phyloP scores from a whole-genome alignment of 2,113 vertebrate species.

The Pitta sordida region DNA sequence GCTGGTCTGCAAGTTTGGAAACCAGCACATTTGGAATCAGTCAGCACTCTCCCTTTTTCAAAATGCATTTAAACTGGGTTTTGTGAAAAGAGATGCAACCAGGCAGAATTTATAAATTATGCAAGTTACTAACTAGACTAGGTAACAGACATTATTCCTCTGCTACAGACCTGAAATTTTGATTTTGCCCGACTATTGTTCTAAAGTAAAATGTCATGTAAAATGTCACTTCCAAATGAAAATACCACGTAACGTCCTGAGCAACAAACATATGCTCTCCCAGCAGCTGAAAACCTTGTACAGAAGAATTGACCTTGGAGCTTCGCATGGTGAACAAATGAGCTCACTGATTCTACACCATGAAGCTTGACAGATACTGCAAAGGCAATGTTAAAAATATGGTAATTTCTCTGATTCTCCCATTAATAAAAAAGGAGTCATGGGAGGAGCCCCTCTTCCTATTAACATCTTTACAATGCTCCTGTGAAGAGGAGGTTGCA shows the following conservation, averaged over 20 bases:
- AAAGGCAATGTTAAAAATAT: background rate
- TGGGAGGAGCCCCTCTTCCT: background rate
- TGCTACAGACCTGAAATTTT: background rate
- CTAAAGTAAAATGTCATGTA: background rate
- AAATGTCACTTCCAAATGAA: conserved; percentile 40
- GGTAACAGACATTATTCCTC: background rate
- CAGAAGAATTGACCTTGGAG: background rate
- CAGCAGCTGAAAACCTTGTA: background rate
- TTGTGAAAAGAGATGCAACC: background rate
- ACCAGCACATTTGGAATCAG: background rate
- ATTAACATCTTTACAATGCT: background rate
- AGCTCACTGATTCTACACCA: background rate
- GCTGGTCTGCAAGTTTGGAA: conserved; percentile 27
- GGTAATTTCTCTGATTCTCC: background rate
- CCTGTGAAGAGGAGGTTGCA: background rate
- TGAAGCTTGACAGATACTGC: background rate
- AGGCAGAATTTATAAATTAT: background rate
- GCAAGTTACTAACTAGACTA: background rate
- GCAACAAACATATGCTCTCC: background rate
- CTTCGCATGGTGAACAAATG: background rate
- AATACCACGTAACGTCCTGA: background rate
- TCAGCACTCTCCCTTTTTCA: background rate
- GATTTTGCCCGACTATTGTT: background rate
- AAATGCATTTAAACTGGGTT: background rate
- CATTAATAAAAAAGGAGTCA: background rate